These are phyloP conservation scores for Orchestia grillus DNA, from an alignment of 1,140 invertebrate species.

Conservation along the genomic window DNA sequence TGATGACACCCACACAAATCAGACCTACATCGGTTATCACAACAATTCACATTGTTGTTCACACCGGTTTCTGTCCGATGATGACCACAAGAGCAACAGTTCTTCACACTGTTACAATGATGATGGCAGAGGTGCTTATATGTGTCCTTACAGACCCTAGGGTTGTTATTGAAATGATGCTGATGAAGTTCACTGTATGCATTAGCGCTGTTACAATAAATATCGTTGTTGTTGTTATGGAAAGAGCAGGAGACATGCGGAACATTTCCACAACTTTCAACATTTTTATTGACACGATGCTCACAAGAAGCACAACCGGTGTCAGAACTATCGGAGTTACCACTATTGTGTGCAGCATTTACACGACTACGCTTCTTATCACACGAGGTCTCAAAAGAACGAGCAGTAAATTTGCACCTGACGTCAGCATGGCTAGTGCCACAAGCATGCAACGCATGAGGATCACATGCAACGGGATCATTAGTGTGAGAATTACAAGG, in stretches of 20 bases:
- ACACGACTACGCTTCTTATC: not conserved
- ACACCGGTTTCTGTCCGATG: not conserved
- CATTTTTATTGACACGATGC: not conserved
- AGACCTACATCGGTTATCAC: not conserved
- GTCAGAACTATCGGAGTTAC: not conserved
- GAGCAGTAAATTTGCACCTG: not conserved
- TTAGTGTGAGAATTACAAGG: not conserved
- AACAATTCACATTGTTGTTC: not conserved
- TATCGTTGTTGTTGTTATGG: not conserved
- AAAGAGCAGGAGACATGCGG: not conserved
- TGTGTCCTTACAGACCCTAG: not conserved
- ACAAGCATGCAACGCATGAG: not conserved
- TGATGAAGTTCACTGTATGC: not conserved
- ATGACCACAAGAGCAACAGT: not conserved
- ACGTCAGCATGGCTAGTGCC: not conserved
- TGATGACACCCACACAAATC: not conserved
- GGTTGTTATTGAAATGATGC: not conserved
- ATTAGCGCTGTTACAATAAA: not conserved
- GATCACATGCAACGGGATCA: not conserved
- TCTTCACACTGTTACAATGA: not conserved
- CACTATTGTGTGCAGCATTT: too few relatives aligned
- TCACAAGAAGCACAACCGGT: not conserved
- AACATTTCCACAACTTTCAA: not conserved
- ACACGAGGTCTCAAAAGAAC: not conserved
- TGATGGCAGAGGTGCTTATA: not conserved